Conservation (phyloP, 1,140 invertebrate species). For the Epicauta chinensis region DNA sequence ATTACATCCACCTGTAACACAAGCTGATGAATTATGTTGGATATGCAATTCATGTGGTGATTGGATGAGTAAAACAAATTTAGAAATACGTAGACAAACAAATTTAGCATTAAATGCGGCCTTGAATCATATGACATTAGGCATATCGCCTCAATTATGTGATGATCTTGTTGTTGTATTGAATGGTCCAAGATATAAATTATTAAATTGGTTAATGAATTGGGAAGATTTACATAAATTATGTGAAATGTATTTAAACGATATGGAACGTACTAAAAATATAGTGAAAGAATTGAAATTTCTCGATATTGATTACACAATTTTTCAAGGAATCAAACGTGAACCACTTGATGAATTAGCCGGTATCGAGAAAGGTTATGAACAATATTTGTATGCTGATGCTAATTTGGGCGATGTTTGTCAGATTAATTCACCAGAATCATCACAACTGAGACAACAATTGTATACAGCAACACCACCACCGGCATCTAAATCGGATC, state of each 20-base stretch:
- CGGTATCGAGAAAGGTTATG: slow-evolving; percentile 55
- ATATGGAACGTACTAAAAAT: slow-evolving; percentile 52
- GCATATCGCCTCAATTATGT: slow-evolving; percentile 51
- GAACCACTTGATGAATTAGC: slow-evolving; percentile 43
- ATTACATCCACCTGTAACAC: slow-evolving; percentile 31
- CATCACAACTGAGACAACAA: too few relatives aligned
- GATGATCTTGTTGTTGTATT: slow-evolving; percentile 57
- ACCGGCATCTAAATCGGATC: slow-evolving; percentile 43
- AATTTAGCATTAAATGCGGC: slow-evolving; percentile 37
- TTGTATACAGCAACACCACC: slow-evolving; percentile 27
- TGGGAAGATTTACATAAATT: slow-evolving; percentile 52
- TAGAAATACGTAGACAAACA: slow-evolving; percentile 32
- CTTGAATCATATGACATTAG: slow-evolving; percentile 44
- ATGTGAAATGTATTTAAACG: slow-evolving; percentile 54
- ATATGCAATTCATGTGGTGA: slow-evolving; percentile 35
- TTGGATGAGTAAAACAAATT: slow-evolving; percentile 32
- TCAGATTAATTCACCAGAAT: slow-evolving; percentile 16
- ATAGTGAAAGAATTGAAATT: slow-evolving; percentile 56
- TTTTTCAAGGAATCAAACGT: slow-evolving; percentile 50
- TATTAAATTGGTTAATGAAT: slow-evolving; percentile 54
- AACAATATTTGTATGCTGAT: slow-evolving; percentile 42
- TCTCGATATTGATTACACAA: slow-evolving; percentile 58
- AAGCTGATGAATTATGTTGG: slow-evolving; percentile 33
- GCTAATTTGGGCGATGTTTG: slow-evolving; percentile 25
- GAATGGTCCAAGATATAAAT: slow-evolving; percentile 54